A percentile compares a stretch with the other conserved stretches of the same genome.
Evolutionary conservation across 2,888 invertebrate genomes (phyloP).

Genomic region (Rhabditophanes sp.): DNA sequence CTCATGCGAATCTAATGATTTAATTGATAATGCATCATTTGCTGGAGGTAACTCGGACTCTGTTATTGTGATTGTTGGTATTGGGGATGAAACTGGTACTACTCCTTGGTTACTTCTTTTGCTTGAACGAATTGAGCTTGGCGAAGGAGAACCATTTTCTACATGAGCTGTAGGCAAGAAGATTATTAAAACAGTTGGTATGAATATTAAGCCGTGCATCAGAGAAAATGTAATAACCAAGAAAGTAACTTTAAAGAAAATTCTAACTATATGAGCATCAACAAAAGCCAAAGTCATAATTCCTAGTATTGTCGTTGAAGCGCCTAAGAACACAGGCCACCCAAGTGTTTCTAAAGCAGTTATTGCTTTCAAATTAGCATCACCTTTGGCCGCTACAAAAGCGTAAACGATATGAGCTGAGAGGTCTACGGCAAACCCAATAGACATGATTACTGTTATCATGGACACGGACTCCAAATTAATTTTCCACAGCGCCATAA

Average conservation of each 20-base stretch:
- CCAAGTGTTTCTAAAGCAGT: constrained; percentile 75
- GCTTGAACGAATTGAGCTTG: neutral
- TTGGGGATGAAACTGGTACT: neutral
- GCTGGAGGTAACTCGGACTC: neutral
- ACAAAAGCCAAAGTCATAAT: constrained; percentile 33
- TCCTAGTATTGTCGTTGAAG: constrained; percentile 37
- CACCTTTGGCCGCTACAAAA: constrained; percentile 64
- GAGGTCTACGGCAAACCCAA: constrained; percentile 67
- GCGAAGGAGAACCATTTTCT: constrained; percentile 3
- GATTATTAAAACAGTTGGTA: constrained; percentile 34
- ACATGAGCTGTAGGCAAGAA: constrained; percentile 11
- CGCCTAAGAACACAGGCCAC: constrained; percentile 59
- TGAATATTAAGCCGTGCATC: constrained; percentile 40
- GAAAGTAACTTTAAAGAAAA: constrained; percentile 42
- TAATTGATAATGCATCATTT: constrained; percentile 3
- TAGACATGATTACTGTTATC: constrained; percentile 85
- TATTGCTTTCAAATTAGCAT: constrained; percentile 60
- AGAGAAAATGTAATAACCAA: constrained; percentile 35
- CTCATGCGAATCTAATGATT: constrained; percentile 1
- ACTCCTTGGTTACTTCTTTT: neutral
- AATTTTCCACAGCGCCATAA: constrained; percentile 48
- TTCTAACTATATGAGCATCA: constrained; percentile 34
- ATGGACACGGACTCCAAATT: constrained; percentile 67
- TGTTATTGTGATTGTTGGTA: neutral
- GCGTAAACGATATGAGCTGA: constrained; percentile 57